Base-by-base conservation (phyloP, 2,113 vertebrate genomes). In the Sylvia atricapilla region DNA sequence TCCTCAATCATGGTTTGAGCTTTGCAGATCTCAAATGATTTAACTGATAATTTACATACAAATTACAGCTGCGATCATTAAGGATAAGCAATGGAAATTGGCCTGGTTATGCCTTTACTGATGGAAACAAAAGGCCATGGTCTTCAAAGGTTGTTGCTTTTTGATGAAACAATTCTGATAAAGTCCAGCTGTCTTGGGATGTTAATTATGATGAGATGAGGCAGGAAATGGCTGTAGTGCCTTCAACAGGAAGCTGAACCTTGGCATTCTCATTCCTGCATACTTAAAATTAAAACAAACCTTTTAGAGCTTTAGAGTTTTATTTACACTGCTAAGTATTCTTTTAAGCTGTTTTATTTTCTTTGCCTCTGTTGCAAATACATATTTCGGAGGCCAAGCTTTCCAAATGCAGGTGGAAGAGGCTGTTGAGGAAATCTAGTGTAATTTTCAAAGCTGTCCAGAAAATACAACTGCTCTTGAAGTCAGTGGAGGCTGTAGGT, bases 141-240 rank as follows among this genome's bases (percentile, higher is more conserved):
- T 93, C 95, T 97, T 96, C 91, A 97, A 97, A 95, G 96, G 77
- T 96, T 89, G 93, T 87, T 95, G 91, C 89, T 95, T 95, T 95
- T 93, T 95, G 95, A 96, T 96, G 96, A 94, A 97, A 94, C 95
- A 84, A 91, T 97, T 97, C 95, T 96, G 96, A 97, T 97, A 97
- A 97, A 97, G 96, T 97, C 95, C 96, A 97, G 95, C 96, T 97
- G 96, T 96, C 94, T 81, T 95, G 94, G 93, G 95, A 96, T 69
- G 95, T 95, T 97, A 97, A 97, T 97, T 96, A 96, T 94, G 95
- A 96, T 89, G 93, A 94, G 95, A 97, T 95, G 95, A 96, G 66
- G 95, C 94, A 96, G 96, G 93, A 97, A 96, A 96, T 93, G 95
- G 95, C 94, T 90, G 83, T 37, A 94, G 95, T 94, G 96, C 93